Conservation (phyloP, 2,797 vertebrate species). For the Pristis pectinata region DNA sequence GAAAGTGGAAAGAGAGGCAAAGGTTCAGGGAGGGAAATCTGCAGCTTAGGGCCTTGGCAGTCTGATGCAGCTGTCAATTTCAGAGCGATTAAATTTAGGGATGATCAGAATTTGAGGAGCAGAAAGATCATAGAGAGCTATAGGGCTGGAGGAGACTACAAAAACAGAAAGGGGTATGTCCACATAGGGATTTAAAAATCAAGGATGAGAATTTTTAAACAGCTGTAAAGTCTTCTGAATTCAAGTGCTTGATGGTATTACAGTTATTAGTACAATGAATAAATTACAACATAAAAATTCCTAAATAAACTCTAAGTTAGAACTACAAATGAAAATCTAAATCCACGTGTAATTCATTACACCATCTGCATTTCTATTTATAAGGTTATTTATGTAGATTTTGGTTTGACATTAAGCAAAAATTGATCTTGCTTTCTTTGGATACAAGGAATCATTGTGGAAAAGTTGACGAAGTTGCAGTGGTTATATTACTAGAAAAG, state of each 20-base stretch:
- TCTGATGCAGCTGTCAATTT: too few species aligned
- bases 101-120: too few species aligned
- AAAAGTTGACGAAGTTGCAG: neutral
- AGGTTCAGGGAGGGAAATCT: too few species aligned
- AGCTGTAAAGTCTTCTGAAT: neutral
- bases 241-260: neutral
- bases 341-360: neutral
- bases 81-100: too few species aligned
- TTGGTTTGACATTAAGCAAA: neutral
- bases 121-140: too few species aligned
- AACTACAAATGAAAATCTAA: neutral
- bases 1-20: too few species aligned
- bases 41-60: too few species aligned
- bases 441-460: neutral
- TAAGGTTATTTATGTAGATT: neutral
- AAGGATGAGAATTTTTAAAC: too few species aligned
- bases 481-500: neutral
- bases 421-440: neutral
- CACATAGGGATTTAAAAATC: too few species aligned
- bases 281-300: neutral
- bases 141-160: too few species aligned
- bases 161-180: too few species aligned
- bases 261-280: neutral
- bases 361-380: neutral
- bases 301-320: neutral